Conservation (phyloP, 2,113 vertebrate genomes). For the Hippolais icterina region DNA sequence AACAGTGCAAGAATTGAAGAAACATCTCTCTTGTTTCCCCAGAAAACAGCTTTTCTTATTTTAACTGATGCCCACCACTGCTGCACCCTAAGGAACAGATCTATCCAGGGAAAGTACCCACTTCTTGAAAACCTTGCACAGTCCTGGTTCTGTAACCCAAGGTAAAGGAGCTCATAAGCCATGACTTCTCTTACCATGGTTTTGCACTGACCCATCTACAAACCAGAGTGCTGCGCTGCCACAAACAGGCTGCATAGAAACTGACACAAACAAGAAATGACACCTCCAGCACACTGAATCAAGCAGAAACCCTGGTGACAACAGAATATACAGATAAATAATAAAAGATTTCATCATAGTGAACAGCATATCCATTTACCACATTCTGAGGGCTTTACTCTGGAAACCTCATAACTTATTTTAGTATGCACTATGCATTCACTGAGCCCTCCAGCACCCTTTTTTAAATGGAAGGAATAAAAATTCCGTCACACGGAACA, state of each 20-base stretch:
- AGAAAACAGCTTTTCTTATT: not conserved
- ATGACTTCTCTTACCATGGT: not conserved
- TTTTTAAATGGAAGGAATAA: not conserved
- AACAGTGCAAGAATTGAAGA: not conserved
- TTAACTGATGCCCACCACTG: not conserved
- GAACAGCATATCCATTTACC: not conserved
- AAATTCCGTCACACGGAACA: not conserved
- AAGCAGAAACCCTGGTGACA: not conserved
- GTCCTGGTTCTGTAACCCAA: not conserved
- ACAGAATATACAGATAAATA: not conserved
- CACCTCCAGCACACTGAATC: not conserved
- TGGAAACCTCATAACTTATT: not conserved
- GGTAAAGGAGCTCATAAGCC: not conserved
- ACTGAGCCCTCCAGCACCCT: accelerated
- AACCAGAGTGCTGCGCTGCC: not conserved
- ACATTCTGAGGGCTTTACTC: not conserved
- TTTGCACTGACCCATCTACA: not conserved
- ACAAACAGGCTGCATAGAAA: not conserved
- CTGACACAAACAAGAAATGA: not conserved
- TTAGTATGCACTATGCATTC: not conserved
- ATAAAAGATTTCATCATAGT: not conserved
- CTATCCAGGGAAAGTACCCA: not conserved
- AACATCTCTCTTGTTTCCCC: not conserved
- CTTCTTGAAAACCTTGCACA: not conserved
- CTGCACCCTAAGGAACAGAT: not conserved